Evolutionary conservation across 2,888 invertebrate species (phyloP).

Genomic region (Glaucopsyche alexis): DNA sequence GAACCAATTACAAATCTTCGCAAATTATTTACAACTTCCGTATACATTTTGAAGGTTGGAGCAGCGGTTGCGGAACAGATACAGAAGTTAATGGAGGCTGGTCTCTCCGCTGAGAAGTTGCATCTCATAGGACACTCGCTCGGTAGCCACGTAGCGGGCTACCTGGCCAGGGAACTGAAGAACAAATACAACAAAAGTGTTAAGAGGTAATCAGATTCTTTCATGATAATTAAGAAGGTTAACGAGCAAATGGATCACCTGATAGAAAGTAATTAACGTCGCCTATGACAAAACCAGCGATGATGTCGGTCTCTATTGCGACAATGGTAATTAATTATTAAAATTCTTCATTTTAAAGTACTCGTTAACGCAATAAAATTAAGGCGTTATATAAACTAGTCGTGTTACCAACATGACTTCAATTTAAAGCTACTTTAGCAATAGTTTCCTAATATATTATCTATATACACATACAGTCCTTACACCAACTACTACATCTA

Average conservation of each 20-base stretch:
- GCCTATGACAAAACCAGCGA: neutral
- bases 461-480: too few species aligned
- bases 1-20: too few species aligned
- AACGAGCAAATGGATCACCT: neutral
- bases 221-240: too few species aligned
- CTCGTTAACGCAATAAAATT: neutral
- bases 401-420: neutral
- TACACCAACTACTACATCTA: too few species aligned
- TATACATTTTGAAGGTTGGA: constrained; percentile 50
- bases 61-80: constrained; percentile 62
- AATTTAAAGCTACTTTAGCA: neutral
- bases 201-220: constrained; percentile 54
- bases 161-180: constrained; percentile 68
- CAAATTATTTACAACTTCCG: neutral
- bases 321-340: neutral
- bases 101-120: constrained; percentile 59
- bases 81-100: constrained; percentile 58
- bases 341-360: neutral
- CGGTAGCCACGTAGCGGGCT: constrained; percentile 75
- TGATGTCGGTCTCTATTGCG: neutral
- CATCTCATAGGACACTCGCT: constrained; percentile 75
- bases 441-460: too few species aligned
- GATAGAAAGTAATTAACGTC: neutral
- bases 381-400: too few species aligned
- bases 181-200: constrained; percentile 62